These are phyloP conservation scores for Eueremaeus valkanovi DNA, from an alignment of 2,888 invertebrate species.

Conservation along the genomic window DNA sequence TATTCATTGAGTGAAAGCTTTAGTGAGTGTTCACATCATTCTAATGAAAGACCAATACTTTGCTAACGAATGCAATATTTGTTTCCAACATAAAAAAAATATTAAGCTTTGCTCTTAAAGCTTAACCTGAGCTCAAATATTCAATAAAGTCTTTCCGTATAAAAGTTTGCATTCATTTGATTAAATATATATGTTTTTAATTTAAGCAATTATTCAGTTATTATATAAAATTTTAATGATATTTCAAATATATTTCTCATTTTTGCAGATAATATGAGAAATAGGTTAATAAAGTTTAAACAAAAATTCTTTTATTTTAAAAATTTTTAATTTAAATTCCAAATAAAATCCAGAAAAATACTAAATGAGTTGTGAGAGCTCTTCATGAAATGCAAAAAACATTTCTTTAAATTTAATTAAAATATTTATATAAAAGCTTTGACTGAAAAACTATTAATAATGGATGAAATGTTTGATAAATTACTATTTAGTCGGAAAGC, in stretches of 20 bases:
- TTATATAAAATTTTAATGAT: no score
- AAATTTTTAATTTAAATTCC: background rate
- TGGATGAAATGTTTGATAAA: background rate
- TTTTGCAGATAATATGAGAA: background rate
- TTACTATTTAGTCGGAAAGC: background rate
- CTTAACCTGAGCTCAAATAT: no score
- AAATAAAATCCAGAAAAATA: no score
- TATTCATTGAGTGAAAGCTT: background rate
- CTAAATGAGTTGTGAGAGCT: no score
- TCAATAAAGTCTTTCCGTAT: no score
- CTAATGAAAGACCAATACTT: background rate
- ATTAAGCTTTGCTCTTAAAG: no score
- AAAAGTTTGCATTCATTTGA: no score
- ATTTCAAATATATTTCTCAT: no score
- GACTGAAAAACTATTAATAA: background rate
- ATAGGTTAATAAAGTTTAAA: background rate
- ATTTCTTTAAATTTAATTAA: background rate
- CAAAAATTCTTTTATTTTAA: background rate
- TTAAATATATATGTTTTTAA: no score
- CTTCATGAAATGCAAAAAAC: background rate
- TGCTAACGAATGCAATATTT: no score
- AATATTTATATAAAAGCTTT: background rate
- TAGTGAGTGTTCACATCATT: background rate
- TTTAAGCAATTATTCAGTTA: no score
- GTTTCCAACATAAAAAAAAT: no score